Evolutionary conservation across 2,888 invertebrate species (phyloP), one percentile per base, ranked within the genome.

Genomic region (Euzetes globulus): DNA sequence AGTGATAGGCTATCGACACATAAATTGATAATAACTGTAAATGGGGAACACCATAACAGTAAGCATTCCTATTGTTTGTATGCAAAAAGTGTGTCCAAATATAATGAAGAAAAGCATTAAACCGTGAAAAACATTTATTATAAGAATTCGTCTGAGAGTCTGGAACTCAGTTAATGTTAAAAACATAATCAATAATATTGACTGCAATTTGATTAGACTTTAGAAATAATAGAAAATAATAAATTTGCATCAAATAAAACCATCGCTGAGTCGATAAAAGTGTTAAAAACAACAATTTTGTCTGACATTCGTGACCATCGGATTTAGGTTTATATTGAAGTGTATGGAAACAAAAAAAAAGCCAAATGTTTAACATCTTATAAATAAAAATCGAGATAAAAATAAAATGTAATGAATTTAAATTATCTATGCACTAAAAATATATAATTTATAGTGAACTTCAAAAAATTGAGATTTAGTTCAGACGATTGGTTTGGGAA

Each of bases 41-140:
- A 41, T 1, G 11, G 41, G 41, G 41, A 41, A 5, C 6, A 41
- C 41, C 41, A 41, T 41, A 41, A 41, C 41, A 41, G 29, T 58
- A 29, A 13, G 25, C 17, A 27, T 55, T 19, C 13, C 3, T 2
- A 29, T 9, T 58, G 27, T 58, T 58, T 27, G 27, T 58, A 58
- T 29, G 11, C 58, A 65, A 65, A 65, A 65, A 65, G 63, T 65
- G 63, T 65, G 37, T 65, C 63, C 37, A 65, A 65, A 22, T 5
- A 19, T 37, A 65, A 37, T 65, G n/a, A 65, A 65, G 19, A 65
- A 65, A 65, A n/a, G 1, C 63, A 65, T 65, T 37, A 65, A 65
- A 65, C 15, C 63, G 37, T 65, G n/a, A 65, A 58, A 58, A 58
- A 58, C 13, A 60, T 60, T 58, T 58, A n/a, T 52, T n/a, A 58